phyloP scores from a whole-genome alignment of 2,113 vertebrate genomes.

The Seriola aureovittata region DNA sequence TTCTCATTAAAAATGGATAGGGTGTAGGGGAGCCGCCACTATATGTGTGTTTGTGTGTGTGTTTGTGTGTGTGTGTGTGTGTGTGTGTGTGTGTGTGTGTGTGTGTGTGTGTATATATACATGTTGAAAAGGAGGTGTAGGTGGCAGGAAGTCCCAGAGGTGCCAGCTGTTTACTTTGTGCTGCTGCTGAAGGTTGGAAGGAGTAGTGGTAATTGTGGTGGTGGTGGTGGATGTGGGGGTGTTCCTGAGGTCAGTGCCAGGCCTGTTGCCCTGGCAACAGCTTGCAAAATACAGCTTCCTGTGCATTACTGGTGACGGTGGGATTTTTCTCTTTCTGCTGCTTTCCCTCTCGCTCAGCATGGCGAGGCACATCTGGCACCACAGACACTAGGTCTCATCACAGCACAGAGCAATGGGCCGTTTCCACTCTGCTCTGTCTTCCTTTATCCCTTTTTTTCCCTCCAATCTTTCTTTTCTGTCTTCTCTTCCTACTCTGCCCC shows the following conservation, averaged over 20 bases:
- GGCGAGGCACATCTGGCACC: slow-evolving; percentile 67
- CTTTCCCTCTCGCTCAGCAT: slow-evolving; percentile 29
- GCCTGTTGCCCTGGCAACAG: slow-evolving; percentile 79
- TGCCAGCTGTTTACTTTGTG: slow-evolving; percentile 79
- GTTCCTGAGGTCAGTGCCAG: slow-evolving; percentile 83
- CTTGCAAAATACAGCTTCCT: slow-evolving; percentile 61
- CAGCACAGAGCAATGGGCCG: slow-evolving; percentile 44
- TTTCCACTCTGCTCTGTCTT: slow-evolving; percentile 36
- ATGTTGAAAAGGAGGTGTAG: slow-evolving; percentile 76
- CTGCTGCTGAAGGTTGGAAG: slow-evolving; percentile 62
- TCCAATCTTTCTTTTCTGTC: neutral
- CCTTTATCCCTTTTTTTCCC: slow-evolving; percentile 23
- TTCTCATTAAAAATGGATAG: slow-evolving; percentile 96
- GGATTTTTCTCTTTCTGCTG: slow-evolving; percentile 53
- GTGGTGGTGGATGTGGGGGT: slow-evolving; percentile 49
- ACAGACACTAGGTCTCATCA: slow-evolving; percentile 39
- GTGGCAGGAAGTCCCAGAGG: slow-evolving; percentile 84
- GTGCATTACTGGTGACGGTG: slow-evolving; percentile 61
- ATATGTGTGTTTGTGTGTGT: slow-evolving; percentile 35
- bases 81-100: slow-evolving; percentile 13
- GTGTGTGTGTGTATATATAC: slow-evolving; percentile 40
- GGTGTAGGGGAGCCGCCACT: slow-evolving; percentile 58
- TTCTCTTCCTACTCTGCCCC: slow-evolving; percentile 25
- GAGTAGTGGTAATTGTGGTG: slow-evolving; percentile 42
- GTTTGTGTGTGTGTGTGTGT: slow-evolving; percentile 53